Base-by-base conservation (phyloP, 2,113 vertebrate species). In the Pituophis catenifer region DNA sequence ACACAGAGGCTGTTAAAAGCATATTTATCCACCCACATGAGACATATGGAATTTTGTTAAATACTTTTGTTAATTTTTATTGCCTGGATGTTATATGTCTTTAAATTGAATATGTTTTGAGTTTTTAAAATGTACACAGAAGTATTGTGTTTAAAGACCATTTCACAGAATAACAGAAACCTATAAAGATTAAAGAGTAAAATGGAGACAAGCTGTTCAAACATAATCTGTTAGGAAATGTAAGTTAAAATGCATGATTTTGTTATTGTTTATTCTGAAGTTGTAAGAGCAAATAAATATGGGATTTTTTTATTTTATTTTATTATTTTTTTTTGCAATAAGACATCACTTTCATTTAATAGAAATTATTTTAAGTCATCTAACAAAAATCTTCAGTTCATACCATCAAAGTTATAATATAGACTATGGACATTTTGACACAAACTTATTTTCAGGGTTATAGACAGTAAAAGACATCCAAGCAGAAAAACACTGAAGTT, bases 281-380 rank as follows among this genome's bases (percentile, higher is more conserved):
- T 86, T 93, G 88, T 90, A 58, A 93, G 55, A 62, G 19, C 26
- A 93, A 89, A 93, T 19, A 75, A 75, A 75, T 38, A 75, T 75
- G n/a, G 70, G 13, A 8, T 50, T 57, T 38, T 38, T 38, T 38
- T 38, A 44, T 57, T n/a, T n/a, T 26, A 13, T 90, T 9, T 58
- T 75, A 38, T 59, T 44, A 3, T 44, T 9, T 58, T 75, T 89
- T 89, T 86, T 86, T 29, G 26, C 52, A 91, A 50, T 55, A 62
- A n/a, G 54, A 50, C 11, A 62, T 59, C 19, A 52, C 55, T 62
- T 86, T 62, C 8, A 12, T 59, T 54, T 58, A 59, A 48, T 70
- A 89, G 29, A 55, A 8, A 12, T 55, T 4, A 54, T 12, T 55
- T 75, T 50, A 85, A 93, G 75, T 89, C 38, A 62, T 53, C 11